Percentiles rank a stretch among this genome's conserved stretches.
Evolutionary conservation across 2,888 invertebrate genomes (phyloP).

Genomic region (Latrodectus elegans): DNA sequence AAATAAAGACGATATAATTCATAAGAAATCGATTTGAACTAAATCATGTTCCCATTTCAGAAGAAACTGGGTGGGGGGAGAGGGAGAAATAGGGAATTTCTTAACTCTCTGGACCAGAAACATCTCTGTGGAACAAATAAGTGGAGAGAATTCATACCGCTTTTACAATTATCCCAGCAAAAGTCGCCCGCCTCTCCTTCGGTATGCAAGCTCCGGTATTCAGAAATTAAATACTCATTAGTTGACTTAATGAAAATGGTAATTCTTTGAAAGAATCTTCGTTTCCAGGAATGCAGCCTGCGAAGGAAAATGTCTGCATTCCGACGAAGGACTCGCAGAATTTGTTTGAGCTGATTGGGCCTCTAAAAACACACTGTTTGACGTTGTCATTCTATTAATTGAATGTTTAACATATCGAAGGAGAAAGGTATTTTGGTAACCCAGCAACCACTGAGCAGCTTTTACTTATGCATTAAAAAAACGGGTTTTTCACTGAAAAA

Average conservation of each 20-base stretch:
- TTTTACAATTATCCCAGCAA: neutral
- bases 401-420: constrained; percentile 27
- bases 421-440: constrained; percentile 10
- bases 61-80: too few relatives aligned
- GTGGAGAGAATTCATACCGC: neutral
- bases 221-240: constrained; percentile 58
- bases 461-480: too few relatives aligned
- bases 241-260: constrained; percentile 50
- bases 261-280: constrained; percentile 55
- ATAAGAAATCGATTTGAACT: too few relatives aligned
- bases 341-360: constrained; percentile 40
- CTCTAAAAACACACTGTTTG: constrained; percentile 39
- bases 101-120: too few relatives aligned
- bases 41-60: too few relatives aligned
- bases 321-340: constrained; percentile 8
- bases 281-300: constrained; percentile 1
- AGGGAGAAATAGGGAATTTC: too few relatives aligned
- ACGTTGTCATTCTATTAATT: constrained; percentile 40
- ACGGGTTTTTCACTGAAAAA: too few relatives aligned
- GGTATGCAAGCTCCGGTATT: neutral
- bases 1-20: too few relatives aligned
- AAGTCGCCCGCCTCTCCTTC: neutral
- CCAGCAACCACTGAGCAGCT: constrained; percentile 4
- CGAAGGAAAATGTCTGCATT: constrained; percentile 11
- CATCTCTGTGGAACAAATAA: too few relatives aligned